Evolutionary conservation across 2,797 vertebrate genomes (phyloP).

Genomic region (Eupleurogrammus muticus): DNA sequence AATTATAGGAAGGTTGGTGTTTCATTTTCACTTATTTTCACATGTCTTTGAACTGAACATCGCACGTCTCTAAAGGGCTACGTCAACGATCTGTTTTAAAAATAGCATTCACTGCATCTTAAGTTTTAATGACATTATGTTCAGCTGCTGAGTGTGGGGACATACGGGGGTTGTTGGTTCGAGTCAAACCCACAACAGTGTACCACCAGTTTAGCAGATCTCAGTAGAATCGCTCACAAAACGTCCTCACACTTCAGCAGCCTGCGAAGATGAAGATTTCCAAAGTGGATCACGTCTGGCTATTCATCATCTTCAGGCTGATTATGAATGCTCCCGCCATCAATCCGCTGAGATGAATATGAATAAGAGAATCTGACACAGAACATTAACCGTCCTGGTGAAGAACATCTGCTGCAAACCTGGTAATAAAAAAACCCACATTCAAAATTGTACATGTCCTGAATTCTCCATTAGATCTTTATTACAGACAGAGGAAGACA

Average conservation of each 20-base stretch:
- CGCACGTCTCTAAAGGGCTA: neutral
- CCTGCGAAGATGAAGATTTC: conserved; percentile 12
- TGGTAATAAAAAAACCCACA: conserved; percentile 14
- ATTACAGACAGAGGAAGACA: neutral
- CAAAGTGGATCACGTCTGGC: conserved; percentile 41
- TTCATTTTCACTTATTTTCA: conserved; percentile 52
- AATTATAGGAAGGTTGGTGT: conserved; percentile 40
- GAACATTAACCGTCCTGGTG: conserved; percentile 14
- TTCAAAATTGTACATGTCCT: neutral
- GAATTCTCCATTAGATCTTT: neutral
- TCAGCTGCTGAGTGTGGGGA: neutral
- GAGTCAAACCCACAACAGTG: conserved; percentile 3
- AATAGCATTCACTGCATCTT: conserved; percentile 8
- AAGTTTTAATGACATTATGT: conserved; percentile 14
- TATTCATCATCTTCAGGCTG: conserved; percentile 30
- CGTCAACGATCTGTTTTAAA: conserved; percentile 10
- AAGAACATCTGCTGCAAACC: conserved; percentile 28
- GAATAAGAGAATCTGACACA: conserved; percentile 24
- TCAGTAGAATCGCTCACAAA: conserved; percentile 20
- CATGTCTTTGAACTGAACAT: conserved; percentile 7
- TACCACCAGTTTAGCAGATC: conserved; percentile 1
- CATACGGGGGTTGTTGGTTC: conserved; percentile 3
- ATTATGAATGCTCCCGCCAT: conserved; percentile 19
- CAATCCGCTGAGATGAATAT: conserved; percentile 34
- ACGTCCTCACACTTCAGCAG: neutral